Conservation (phyloP, 1,140 invertebrate species). For the Aporrectodea caliginosa region DNA sequence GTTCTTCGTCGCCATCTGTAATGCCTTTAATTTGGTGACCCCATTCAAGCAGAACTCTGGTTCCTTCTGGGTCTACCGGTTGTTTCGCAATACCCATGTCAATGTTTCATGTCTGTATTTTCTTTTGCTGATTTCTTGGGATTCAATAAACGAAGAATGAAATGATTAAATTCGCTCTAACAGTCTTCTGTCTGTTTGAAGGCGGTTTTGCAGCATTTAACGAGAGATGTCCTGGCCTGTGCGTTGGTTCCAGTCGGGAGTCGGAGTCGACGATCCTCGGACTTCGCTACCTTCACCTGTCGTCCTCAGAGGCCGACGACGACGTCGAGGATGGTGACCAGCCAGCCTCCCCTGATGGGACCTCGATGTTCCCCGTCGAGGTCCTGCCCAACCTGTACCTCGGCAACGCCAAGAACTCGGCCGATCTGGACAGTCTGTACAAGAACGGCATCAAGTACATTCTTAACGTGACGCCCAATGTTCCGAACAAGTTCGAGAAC, state of each 20-base stretch:
- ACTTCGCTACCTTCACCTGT: not conserved
- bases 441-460: slow-evolving; percentile 86
- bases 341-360: not conserved
- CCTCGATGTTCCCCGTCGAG: slow-evolving; percentile 74
- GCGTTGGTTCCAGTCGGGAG: not conserved
- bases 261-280: not conserved
- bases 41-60: no score
- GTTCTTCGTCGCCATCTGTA: no score
- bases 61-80: no score
- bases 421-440: slow-evolving; percentile 77
- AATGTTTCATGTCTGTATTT: no score
- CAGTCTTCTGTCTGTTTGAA: no score
- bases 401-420: slow-evolving; percentile 88
- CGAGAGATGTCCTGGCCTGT: not conserved
- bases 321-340: not conserved
- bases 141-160: no score
- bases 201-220: not conserved
- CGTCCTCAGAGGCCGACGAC: not conserved
- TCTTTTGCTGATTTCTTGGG: no score
- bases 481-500: slow-evolving; percentile 87
- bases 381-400: slow-evolving; percentile 87
- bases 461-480: slow-evolving; percentile 84
- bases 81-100: no score
- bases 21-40: no score
- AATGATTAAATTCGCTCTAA: no score